Conservation (phyloP, 2,797 vertebrate species). For the Oceanodroma leucorhoa region DNA sequence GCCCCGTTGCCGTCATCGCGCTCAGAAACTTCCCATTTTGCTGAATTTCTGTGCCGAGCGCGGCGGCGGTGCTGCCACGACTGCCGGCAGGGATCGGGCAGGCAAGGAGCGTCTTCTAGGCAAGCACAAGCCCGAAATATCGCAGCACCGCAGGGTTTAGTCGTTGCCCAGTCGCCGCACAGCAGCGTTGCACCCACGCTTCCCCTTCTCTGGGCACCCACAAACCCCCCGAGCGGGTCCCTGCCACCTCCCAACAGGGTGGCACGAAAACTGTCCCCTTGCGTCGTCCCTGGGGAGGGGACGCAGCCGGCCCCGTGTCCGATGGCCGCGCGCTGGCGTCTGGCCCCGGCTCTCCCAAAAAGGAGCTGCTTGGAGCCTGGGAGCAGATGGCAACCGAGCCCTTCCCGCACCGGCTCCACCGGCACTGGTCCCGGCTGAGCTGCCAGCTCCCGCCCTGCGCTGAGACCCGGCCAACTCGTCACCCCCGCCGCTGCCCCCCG, state of each 20-base stretch:
- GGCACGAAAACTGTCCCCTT: background rate
- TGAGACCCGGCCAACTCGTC: background rate
- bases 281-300: fast-evolving
- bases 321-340: fast-evolving
- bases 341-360: background rate
- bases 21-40: background rate
- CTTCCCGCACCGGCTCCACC: background rate
- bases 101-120: background rate
- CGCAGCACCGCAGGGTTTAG: fast-evolving
- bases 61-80: background rate
- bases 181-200: background rate
- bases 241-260: background rate
- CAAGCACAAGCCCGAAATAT: background rate
- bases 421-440: background rate
- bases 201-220: background rate
- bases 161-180: fast-evolving
- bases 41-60: background rate
- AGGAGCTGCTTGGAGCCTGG: background rate
- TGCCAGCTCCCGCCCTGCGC: background rate
- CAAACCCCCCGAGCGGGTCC: background rate
- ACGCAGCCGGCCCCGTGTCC: fast-evolving
- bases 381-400: constrained; percentile 56
- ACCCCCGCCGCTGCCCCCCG: background rate
- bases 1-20: fast-evolving
- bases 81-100: background rate